Conservation (phyloP, 2,888 invertebrate genomes). For the Altica lythri region DNA sequence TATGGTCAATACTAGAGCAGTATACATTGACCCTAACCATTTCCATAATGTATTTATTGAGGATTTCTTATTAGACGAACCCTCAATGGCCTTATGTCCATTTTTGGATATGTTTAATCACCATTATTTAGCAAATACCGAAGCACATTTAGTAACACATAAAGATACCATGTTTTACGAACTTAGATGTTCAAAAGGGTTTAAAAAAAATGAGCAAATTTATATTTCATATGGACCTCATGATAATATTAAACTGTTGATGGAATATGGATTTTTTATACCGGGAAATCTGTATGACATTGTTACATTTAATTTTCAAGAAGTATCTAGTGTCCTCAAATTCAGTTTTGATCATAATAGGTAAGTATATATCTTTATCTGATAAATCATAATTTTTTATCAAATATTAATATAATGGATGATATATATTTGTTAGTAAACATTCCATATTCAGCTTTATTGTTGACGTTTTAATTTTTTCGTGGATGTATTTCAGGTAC, state of each 20-base stretch:
- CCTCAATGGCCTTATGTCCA: constrained; percentile 79
- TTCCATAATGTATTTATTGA: constrained; percentile 44
- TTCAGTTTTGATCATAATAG: constrained; percentile 50
- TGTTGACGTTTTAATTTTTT: neutral
- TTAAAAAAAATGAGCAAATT: constrained; percentile 71
- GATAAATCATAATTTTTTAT: neutral
- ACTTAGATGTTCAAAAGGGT: constrained; percentile 60
- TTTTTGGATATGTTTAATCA: constrained; percentile 92
- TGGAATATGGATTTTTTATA: constrained; percentile 84
- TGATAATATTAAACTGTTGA: constrained; percentile 77
- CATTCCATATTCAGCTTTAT: neutral
- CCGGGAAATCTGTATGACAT: constrained; percentile 43
- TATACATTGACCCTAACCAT: constrained; percentile 69
- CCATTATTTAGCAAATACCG: constrained; percentile 64
- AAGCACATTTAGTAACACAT: constrained; percentile 50
- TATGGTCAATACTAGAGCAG: constrained; percentile 83
- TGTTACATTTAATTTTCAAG: constrained; percentile 37
- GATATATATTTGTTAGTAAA: neutral
- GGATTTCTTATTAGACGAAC: constrained; percentile 61
- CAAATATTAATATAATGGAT: neutral
- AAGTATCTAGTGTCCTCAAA: constrained; percentile 36
- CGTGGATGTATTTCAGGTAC: constrained; percentile 51
- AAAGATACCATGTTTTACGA: constrained; percentile 58
- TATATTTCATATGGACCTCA: constrained; percentile 90
- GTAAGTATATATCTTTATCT: constrained; percentile 44